Percentiles rank a stretch among this genome's conserved stretches.
Conservation (phyloP, 2,888 invertebrate species). For the Trachelus troglodyta region DNA sequence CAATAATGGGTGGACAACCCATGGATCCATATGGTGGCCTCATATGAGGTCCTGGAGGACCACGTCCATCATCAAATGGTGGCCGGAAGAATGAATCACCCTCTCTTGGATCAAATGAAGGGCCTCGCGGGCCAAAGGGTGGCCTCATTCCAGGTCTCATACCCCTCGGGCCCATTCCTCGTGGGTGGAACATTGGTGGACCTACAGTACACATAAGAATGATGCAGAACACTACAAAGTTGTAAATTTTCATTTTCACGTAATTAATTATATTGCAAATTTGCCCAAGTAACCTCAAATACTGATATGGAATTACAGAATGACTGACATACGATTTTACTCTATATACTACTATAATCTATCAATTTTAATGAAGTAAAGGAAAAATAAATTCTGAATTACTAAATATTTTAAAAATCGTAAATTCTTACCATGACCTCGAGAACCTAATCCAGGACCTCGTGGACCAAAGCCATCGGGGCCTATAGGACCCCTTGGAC, state of each 20-base stretch:
- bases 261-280: background rate
- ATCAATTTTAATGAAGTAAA: background rate
- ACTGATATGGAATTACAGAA: background rate
- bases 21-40: conserved; percentile 44
- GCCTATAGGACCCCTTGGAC: conserved; percentile 59
- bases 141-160: conserved; percentile 61
- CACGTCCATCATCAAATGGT: conserved; percentile 54
- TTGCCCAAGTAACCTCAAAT: background rate
- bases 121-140: conserved; percentile 57
- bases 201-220: conserved; percentile 39
- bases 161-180: conserved; percentile 63
- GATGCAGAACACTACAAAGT: background rate
- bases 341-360: no score
- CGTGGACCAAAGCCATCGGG: conserved; percentile 63
- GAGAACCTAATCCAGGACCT: conserved; percentile 54
- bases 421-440: conserved; percentile 54
- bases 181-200: conserved; percentile 62
- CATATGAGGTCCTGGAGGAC: conserved; percentile 38
- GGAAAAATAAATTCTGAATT: background rate
- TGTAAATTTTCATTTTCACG: background rate
- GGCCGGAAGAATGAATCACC: conserved; percentile 56
- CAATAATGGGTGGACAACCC: conserved; percentile 37
- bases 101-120: conserved; percentile 54
- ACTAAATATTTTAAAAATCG: background rate
- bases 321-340: background rate